These are phyloP conservation scores for Channa argus DNA, from an alignment of 2,113 vertebrate species.

Conservation along the genomic window DNA sequence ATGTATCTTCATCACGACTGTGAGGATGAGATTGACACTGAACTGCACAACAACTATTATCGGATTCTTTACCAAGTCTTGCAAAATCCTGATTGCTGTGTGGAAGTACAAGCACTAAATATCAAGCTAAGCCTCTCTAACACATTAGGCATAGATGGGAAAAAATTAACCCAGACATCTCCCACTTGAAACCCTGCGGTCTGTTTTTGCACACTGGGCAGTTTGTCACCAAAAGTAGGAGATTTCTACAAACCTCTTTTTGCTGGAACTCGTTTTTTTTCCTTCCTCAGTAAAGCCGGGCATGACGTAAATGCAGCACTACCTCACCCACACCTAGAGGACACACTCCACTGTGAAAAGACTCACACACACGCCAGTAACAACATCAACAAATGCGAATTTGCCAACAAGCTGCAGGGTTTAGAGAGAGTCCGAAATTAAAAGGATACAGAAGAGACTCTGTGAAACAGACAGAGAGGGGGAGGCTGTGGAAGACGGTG, in stretches of 20 bases:
- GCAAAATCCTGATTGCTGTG: too few relatives aligned
- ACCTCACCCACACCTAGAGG: background rate
- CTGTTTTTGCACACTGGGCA: too few relatives aligned
- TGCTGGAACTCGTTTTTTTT: background rate
- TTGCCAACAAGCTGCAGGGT: slow-evolving; percentile 35
- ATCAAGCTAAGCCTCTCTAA: too few relatives aligned
- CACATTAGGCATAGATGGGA: too few relatives aligned
- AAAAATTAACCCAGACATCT: too few relatives aligned
- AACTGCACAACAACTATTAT: too few relatives aligned
- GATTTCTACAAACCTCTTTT: background rate
- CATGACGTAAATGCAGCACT: slow-evolving; percentile 36
- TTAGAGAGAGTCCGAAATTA: slow-evolving; percentile 37
- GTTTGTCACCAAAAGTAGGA: background rate
- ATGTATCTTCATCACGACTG: too few relatives aligned
- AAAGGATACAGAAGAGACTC: slow-evolving; percentile 42
- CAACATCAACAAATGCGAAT: slow-evolving; percentile 46
- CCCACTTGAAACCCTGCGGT: too few relatives aligned
- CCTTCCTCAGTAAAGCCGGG: slow-evolving; percentile 10
- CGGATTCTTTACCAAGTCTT: too few relatives aligned
- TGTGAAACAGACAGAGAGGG: slow-evolving; percentile 19
- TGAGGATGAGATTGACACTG: too few relatives aligned
- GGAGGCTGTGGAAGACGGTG: slow-evolving; percentile 22
- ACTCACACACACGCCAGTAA: slow-evolving; percentile 16
- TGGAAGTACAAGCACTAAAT: too few relatives aligned
- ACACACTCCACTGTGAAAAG: slow-evolving; percentile 9